These are phyloP conservation scores for Drosophila paranaensis DNA, from an alignment of 2,888 invertebrate species.

Conservation along the genomic window DNA sequence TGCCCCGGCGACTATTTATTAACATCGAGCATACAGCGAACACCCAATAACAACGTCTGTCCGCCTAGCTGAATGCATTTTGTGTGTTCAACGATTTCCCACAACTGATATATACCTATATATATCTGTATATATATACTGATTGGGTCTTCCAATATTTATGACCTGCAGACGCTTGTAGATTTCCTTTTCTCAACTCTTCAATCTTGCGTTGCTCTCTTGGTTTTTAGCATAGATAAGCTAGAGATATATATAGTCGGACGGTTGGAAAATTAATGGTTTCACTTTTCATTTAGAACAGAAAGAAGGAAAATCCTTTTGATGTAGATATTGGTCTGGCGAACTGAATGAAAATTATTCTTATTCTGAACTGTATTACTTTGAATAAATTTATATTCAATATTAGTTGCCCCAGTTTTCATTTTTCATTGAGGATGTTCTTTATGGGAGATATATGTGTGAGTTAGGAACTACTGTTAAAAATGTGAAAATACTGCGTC, in stretches of 20 bases:
- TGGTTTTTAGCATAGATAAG: constrained; percentile 42
- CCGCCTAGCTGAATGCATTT: constrained; percentile 63
- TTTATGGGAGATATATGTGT: no score
- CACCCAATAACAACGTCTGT: constrained; percentile 51
- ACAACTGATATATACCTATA: constrained; percentile 52
- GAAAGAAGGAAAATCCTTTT: neutral
- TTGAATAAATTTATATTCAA: no score
- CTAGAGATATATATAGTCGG: constrained; percentile 14
- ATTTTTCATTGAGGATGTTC: no score
- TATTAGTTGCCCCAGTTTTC: no score
- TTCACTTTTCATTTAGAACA: constrained; percentile 26
- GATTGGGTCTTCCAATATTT: constrained; percentile 60
- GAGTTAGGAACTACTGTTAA: no score
- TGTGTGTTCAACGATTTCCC: constrained; percentile 74
- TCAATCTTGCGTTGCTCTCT: constrained; percentile 9
- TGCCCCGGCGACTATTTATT: constrained; percentile 51
- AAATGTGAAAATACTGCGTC: no score
- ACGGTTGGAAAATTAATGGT: constrained; percentile 27
- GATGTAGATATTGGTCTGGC: neutral
- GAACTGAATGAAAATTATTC: no score
- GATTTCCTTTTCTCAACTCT: constrained; percentile 25
- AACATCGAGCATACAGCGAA: constrained; percentile 26
- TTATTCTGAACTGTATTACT: no score
- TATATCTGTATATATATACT: constrained; percentile 22
- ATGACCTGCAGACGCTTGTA: constrained; percentile 47